These are phyloP conservation scores for Eulemur albifrons DNA, from an alignment of 2,797 vertebrate species.

Conservation along the genomic window DNA sequence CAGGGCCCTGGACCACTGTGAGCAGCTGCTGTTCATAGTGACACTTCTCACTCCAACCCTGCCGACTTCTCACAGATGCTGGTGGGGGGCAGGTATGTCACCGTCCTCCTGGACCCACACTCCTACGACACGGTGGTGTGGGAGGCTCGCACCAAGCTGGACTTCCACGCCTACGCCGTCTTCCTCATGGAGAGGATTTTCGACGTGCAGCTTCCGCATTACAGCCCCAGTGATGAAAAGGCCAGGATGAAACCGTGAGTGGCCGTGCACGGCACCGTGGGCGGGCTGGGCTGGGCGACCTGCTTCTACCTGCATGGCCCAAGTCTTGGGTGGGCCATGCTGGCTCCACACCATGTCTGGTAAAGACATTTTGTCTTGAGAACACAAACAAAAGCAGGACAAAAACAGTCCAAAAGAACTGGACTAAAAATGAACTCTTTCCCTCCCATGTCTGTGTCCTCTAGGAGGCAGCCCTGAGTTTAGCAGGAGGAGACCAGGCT, in stretches of 20 bases:
- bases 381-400: not conserved
- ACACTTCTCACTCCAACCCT: not conserved
- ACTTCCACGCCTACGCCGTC: slow-evolving; percentile 89
- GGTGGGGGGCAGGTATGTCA: slow-evolving; percentile 89
- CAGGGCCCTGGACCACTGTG: not conserved
- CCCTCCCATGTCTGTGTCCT: not conserved
- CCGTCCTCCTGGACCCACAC: slow-evolving; percentile 90
- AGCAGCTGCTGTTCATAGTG: rapidly evolving
- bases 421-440: not conserved
- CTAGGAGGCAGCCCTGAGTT: not conserved
- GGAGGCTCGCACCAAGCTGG: slow-evolving; percentile 83
- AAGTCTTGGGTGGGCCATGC: rapidly evolving
- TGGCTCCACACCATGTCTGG: not conserved
- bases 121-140: slow-evolving; percentile 88
- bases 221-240: slow-evolving; percentile 84
- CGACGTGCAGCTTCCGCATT: slow-evolving; percentile 86
- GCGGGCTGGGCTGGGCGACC: not conserved
- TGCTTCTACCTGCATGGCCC: not conserved
- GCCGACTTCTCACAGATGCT: slow-evolving; percentile 85
- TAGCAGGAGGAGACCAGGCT: not conserved
- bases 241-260: slow-evolving; percentile 88
- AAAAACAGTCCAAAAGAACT: not conserved
- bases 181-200: slow-evolving; percentile 94
- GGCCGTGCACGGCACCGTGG: rapidly evolving
- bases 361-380: not conserved